Evolutionary conservation across 2,113 vertebrate genomes (phyloP).

Genomic region (Chlorocebus sabaeus): DNA sequence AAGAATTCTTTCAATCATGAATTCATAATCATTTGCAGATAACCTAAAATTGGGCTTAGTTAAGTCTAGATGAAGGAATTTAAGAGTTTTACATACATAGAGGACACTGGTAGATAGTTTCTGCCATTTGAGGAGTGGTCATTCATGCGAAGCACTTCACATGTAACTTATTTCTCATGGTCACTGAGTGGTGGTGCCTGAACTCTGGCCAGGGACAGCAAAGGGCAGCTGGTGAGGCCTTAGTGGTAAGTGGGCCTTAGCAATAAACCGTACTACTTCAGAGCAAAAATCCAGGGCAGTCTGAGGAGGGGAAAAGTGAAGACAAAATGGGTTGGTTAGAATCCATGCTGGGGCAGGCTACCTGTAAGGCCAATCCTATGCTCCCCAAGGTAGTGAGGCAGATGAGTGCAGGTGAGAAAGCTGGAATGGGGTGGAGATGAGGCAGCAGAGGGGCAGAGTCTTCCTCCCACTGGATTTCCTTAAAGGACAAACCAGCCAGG

Average conservation of each 20-base stretch:
- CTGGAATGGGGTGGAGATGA: too few relatives aligned
- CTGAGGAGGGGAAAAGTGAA: not conserved
- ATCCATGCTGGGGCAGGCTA: not conserved
- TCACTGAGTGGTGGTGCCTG: not conserved
- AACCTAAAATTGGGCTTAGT: not conserved
- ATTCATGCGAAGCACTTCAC: not conserved
- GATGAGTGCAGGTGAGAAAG: not conserved
- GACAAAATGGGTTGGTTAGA: too few relatives aligned
- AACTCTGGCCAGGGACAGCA: not conserved
- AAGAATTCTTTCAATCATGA: not conserved
- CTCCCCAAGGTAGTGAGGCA: not conserved
- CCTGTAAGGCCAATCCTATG: not conserved
- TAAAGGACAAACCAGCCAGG: not conserved
- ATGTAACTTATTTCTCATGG: not conserved
- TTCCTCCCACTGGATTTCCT: not conserved
- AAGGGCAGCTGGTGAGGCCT: not conserved
- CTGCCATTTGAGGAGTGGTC: too few relatives aligned
- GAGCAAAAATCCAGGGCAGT: not conserved
- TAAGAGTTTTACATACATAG: not conserved
- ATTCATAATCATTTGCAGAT: not conserved
- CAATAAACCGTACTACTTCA: not conserved
- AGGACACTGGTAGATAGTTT: not conserved
- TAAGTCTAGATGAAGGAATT: not conserved
- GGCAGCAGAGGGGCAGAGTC: rapidly evolving
- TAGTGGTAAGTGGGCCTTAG: not conserved